phyloP scores from a whole-genome alignment of 2,888 invertebrate species.

The Molorchus minor region DNA sequence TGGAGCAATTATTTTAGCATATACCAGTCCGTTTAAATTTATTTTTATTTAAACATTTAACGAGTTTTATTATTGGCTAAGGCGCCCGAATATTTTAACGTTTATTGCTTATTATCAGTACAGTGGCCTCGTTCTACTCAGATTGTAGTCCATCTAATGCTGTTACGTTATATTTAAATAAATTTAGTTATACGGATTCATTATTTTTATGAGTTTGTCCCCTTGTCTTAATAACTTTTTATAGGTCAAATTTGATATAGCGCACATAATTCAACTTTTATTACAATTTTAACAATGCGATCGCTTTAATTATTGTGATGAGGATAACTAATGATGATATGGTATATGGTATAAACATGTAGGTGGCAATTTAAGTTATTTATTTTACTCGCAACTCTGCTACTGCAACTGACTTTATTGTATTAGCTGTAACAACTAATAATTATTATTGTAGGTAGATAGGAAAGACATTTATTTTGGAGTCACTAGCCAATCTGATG shows the following conservation, averaged over 20 bases:
- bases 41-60: constrained; percentile 15
- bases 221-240: constrained; percentile 16
- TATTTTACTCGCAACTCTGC: too few relatives aligned
- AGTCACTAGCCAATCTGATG: too few relatives aligned
- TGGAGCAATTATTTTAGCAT: constrained; percentile 9
- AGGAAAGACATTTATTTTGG: too few relatives aligned
- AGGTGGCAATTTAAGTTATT: too few relatives aligned
- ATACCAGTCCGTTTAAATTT: constrained; percentile 23
- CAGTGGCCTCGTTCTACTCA: constrained; percentile 28
- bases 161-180: constrained; percentile 14
- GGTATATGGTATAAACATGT: too few relatives aligned
- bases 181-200: constrained; percentile 21
- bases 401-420: too few relatives aligned
- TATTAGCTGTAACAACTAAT: too few relatives aligned
- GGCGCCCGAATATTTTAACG: constrained; percentile 27
- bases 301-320: neutral
- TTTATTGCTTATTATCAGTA: constrained; percentile 27
- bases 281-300: constrained; percentile 8
- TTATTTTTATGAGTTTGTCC: constrained; percentile 23
- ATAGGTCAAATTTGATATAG: constrained; percentile 23
- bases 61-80: constrained; percentile 16
- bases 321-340: neutral
- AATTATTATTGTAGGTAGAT: too few relatives aligned
- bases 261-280: neutral
- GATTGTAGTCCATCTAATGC: constrained; percentile 22